Percentiles rank a stretch among this genome's conserved stretches.
phyloP scores from a whole-genome alignment of 2,888 invertebrate genomes.

The Stenichneumon culpator region DNA sequence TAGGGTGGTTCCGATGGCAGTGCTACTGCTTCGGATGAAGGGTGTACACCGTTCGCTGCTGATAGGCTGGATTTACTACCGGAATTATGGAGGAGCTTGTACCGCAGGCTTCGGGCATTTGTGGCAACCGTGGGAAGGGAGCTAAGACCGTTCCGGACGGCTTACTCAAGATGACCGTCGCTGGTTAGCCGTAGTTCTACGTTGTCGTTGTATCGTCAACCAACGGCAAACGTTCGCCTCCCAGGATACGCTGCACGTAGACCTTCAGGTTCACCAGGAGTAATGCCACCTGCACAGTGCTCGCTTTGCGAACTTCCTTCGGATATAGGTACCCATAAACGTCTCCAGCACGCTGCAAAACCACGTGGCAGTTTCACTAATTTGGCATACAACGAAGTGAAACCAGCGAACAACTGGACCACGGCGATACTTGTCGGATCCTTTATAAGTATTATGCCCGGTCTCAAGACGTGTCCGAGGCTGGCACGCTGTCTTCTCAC shows the following conservation, averaged over 20 bases:
- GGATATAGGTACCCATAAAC: conserved; percentile 73
- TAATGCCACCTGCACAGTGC: conserved; percentile 71
- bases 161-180: conserved; percentile 58
- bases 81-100: conserved; percentile 77
- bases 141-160: conserved; percentile 60
- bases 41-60: conserved; percentile 60
- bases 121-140: conserved; percentile 64
- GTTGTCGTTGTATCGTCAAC: conserved; percentile 44
- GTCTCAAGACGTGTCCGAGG: neutral
- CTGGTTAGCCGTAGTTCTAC: conserved; percentile 21
- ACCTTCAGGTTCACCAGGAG: conserved; percentile 49
- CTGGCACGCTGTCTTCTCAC: conserved; percentile 1
- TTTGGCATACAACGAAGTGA: conserved; percentile 32
- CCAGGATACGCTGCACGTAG: conserved; percentile 17
- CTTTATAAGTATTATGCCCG: neutral
- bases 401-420: conserved; percentile 36
- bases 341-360: conserved; percentile 72
- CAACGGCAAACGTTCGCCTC: conserved; percentile 47
- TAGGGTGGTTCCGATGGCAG: conserved; percentile 29
- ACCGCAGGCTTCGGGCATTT: conserved; percentile 70
- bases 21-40: conserved; percentile 6
- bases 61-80: conserved; percentile 79
- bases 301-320: conserved; percentile 49
- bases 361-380: conserved; percentile 44
- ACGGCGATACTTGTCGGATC: conserved; percentile 35